phyloP scores from a whole-genome alignment of 2,888 invertebrate genomes.

The Teleiodes luculella region DNA sequence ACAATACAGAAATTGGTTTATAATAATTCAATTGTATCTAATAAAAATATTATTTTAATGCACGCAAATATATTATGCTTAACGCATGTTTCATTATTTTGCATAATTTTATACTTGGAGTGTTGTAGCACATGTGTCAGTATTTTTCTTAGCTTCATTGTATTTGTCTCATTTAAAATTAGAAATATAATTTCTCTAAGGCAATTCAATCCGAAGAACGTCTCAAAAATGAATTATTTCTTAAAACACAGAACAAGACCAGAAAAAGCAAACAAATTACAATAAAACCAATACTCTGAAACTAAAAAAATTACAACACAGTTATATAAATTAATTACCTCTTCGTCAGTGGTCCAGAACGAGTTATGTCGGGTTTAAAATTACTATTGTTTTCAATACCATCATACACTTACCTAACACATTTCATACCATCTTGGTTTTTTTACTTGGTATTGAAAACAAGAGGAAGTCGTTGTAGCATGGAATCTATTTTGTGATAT shows the following conservation, averaged over 20 bases:
- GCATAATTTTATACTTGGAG: neutral
- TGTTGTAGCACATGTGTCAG: too few species aligned
- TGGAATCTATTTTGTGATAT: conserved; percentile 79
- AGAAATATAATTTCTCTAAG: too few species aligned
- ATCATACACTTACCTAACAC: conserved; percentile 14
- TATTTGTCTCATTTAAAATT: too few species aligned
- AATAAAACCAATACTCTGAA: neutral
- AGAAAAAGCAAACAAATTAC: too few species aligned
- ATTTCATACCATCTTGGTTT: neutral
- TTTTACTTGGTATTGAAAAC: conserved; percentile 62
- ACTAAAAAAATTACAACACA: neutral
- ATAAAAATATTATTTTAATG: neutral
- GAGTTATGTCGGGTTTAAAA: conserved; percentile 61
- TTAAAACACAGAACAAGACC: too few species aligned
- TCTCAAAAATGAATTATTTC: too few species aligned
- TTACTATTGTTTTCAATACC: conserved; percentile 69
- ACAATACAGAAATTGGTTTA: too few species aligned
- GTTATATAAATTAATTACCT: conserved; percentile 52
- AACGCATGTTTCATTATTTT: neutral
- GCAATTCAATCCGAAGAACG: too few species aligned
- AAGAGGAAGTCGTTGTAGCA: conserved; percentile 56
- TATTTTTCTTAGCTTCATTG: too few species aligned
- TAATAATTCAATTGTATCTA: too few species aligned
- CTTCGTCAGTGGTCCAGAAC: conserved; percentile 73
- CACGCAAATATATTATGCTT: conserved; percentile 5